Evolutionary conservation across 2,113 vertebrate genomes (phyloP).

Genomic region (Prietella phreatophila): DNA sequence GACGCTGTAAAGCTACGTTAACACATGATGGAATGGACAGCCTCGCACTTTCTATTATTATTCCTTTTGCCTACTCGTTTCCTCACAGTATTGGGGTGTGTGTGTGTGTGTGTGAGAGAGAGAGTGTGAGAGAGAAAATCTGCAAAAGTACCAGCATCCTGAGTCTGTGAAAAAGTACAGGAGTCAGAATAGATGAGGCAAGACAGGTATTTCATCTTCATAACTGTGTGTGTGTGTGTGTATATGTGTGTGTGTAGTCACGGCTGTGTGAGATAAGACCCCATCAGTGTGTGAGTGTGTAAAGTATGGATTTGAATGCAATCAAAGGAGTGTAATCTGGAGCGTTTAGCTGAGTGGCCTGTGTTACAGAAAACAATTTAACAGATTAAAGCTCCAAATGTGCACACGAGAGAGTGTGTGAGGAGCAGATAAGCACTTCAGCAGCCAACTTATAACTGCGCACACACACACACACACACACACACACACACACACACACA

Average conservation of each 20-base stretch:
- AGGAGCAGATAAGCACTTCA: conserved; percentile 49
- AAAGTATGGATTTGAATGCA: conserved; percentile 51
- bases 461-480: background rate
- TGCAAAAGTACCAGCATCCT: conserved; percentile 21
- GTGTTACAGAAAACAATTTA: conserved; percentile 51
- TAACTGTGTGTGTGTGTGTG: conserved; percentile 27
- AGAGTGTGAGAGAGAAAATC: conserved; percentile 33
- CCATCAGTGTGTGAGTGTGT: conserved; percentile 43
- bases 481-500: background rate
- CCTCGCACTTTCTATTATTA: background rate
- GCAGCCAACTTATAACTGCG: conserved; percentile 27
- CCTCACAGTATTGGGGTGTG: background rate
- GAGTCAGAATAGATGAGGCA: conserved; percentile 28
- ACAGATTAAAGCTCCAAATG: conserved; percentile 47
- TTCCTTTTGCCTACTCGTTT: background rate
- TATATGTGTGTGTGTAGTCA: conserved; percentile 3
- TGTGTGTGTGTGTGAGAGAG: background rate
- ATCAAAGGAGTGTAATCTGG: conserved; percentile 48
- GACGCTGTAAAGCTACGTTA: background rate
- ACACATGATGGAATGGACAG: background rate
- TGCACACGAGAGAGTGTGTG: conserved; percentile 48
- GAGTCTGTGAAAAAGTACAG: conserved; percentile 1
- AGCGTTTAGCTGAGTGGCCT: conserved; percentile 48
- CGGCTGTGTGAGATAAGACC: conserved; percentile 38
- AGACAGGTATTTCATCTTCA: conserved; percentile 45